Evolutionary conservation across 1,140 invertebrate genomes (phyloP), one percentile per base, ranked within the genome.

Genomic region (Octopus sinensis): DNA sequence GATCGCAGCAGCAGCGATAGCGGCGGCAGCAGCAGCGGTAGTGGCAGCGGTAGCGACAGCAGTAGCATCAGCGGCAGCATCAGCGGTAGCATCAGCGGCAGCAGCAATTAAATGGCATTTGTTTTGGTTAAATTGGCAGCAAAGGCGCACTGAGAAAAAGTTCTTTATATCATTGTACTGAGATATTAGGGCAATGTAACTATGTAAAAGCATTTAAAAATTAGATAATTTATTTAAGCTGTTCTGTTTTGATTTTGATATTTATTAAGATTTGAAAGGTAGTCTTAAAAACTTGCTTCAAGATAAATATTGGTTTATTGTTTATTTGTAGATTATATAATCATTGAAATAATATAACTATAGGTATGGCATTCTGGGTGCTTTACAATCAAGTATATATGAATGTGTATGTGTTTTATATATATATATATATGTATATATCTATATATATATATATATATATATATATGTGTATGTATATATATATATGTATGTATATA

Each of bases 401-500:
- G 30, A 43, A 43, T 43, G 30, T 43, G 30, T 43, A 43, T 43
- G 30, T 43, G n/a, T n/a, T n/a, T n/a, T n/a, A n/a, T n/a, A n/a
- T n/a, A n/a, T n/a, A n/a, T n/a, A n/a, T n/a, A n/a, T 62, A 9
- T 17, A 62, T 17, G 17, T 62, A 17, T 62, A 62, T 62, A 6
- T 17, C 56, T 17, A 62, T 9, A 62, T 62, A 62, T 62, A 62
- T 62, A 62, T 62, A 62, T 62, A 62, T 62, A 62, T 62, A 62
- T 62, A 62, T 62, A 62, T 62, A 71, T 71, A 71, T 71, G 30
- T 71, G 30, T 71, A 71, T 71, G 30, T 71, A 71, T 71, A 71
- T 71, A 71, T 71, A 71, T 71, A 71, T 71, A 71, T 71, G 30
- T 71, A 71, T 71, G 30, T 71, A 71, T 71, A 71, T 71, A 71